phyloP scores from a whole-genome alignment of 2,888 invertebrate genomes.

The Leptogaster cylindrica region DNA sequence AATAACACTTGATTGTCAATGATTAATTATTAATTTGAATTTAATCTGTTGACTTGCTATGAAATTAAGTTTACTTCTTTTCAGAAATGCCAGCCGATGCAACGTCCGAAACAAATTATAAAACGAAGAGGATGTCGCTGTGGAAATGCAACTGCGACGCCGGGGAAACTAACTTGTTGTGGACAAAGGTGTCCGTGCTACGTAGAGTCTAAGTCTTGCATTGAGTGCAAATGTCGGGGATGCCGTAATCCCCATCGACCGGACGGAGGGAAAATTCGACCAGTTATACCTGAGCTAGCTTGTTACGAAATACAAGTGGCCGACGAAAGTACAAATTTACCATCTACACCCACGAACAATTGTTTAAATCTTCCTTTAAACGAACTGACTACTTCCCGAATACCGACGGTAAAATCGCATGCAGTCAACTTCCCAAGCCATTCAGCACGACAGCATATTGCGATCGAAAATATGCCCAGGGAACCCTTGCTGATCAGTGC shows the following conservation, averaged over 20 bases:
- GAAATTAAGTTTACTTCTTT: neutral
- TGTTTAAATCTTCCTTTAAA: constrained; percentile 34
- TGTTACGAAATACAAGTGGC: constrained; percentile 65
- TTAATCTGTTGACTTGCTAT: neutral
- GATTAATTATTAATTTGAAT: too few species aligned
- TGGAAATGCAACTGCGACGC: constrained; percentile 87
- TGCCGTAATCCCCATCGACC: constrained; percentile 90
- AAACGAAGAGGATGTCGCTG: constrained; percentile 84
- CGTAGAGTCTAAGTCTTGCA: constrained; percentile 86
- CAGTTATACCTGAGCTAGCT: constrained; percentile 72
- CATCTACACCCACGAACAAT: constrained; percentile 38
- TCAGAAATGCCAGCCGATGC: constrained; percentile 46
- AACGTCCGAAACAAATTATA: constrained; percentile 50
- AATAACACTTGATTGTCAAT: neutral
- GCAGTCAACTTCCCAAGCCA: constrained; percentile 25
- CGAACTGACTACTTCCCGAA: neutral
- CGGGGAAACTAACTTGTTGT: constrained; percentile 90
- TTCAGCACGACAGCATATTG: constrained; percentile 27
- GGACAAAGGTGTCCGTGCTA: constrained; percentile 95
- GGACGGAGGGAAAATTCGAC: constrained; percentile 76
- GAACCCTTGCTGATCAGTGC: constrained; percentile 57
- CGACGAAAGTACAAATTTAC: constrained; percentile 51
- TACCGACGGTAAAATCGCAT: constrained; percentile 6
- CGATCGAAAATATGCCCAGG: constrained; percentile 53
- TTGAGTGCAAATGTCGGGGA: constrained; percentile 89